Conservation (phyloP, 2,113 vertebrate genomes). For the Lycaon pictus region DNA sequence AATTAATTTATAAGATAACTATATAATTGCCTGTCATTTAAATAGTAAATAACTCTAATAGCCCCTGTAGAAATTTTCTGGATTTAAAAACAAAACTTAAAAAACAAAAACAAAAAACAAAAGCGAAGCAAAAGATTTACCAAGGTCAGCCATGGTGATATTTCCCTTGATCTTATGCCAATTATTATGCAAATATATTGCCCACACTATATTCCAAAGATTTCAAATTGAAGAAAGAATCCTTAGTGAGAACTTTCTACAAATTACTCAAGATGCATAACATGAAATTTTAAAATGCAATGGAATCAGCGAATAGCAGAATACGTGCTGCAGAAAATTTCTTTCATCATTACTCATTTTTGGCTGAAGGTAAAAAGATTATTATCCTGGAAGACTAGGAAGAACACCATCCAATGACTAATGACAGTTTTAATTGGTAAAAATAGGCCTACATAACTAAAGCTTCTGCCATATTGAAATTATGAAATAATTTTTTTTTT, state of each 20-base stretch:
- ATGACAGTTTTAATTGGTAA: constrained; percentile 11
- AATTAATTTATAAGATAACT: constrained; percentile 58
- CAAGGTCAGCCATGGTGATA: not conserved
- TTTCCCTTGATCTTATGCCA: not conserved
- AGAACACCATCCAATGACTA: not conserved
- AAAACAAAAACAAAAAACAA: not conserved
- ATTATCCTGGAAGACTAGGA: not conserved
- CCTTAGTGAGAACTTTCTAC: not conserved
- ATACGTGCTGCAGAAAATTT: not conserved
- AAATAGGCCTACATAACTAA: not conserved
- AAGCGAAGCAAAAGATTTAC: not conserved
- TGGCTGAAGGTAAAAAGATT: not conserved
- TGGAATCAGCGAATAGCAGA: not conserved
- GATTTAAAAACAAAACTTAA: constrained; percentile 36
- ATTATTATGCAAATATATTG: constrained; percentile 13
- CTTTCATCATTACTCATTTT: constrained; percentile 30
- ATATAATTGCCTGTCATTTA: constrained; percentile 20
- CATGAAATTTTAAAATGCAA: not conserved
- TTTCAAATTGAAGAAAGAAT: not conserved
- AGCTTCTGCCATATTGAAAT: not conserved
- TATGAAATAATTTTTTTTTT: not conserved
- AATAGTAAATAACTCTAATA: constrained; percentile 33
- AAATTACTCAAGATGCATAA: not conserved
- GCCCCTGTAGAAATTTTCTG: not conserved
- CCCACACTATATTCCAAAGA: not conserved